A percentile compares a stretch with the other conserved stretches of the same genome.
These are phyloP conservation scores for Bostrychus sinensis DNA, from an alignment of 2,113 vertebrate genomes.

Conservation along the genomic window DNA sequence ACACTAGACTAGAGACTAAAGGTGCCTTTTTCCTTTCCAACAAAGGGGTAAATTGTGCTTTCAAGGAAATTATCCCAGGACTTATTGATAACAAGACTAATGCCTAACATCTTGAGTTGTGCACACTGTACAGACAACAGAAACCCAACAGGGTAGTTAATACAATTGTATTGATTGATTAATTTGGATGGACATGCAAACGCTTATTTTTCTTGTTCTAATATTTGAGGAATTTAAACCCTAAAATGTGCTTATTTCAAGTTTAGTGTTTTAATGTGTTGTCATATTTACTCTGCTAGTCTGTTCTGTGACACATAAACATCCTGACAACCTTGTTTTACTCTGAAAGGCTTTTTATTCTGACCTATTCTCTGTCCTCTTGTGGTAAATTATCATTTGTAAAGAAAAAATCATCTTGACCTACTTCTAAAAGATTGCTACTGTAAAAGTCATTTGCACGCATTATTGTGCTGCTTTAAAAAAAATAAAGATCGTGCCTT, in stretches of 20 bases:
- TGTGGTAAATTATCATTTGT: constrained; percentile 9
- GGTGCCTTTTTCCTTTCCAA: constrained; percentile 35
- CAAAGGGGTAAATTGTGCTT: constrained; percentile 23
- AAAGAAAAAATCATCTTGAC: constrained; percentile 7
- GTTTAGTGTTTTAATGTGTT: too few relatives aligned
- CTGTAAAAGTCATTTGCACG: not conserved
- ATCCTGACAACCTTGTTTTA: constrained; percentile 15
- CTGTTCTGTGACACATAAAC: not conserved
- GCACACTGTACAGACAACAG: too few relatives aligned
- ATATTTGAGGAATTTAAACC: too few relatives aligned
- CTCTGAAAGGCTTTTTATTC: not conserved
- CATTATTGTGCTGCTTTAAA: too few relatives aligned
- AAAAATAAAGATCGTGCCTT: constrained; percentile 29
- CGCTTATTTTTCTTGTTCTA: too few relatives aligned
- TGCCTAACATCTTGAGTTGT: constrained; percentile 6
- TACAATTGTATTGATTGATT: too few relatives aligned
- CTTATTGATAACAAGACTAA: constrained; percentile 17
- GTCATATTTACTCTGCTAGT: too few relatives aligned
- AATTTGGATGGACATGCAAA: too few relatives aligned
- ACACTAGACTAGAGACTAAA: constrained; percentile 27
- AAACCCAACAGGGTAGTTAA: too few relatives aligned
- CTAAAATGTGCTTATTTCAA: too few relatives aligned
- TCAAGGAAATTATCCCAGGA: constrained; percentile 50
- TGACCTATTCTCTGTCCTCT: constrained; percentile 10
- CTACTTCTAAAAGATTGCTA: not conserved